Percentiles rank a stretch among this genome's conserved stretches.
Conservation (phyloP, 1,140 invertebrate species). For the Leptoteleia sp. region DNA sequence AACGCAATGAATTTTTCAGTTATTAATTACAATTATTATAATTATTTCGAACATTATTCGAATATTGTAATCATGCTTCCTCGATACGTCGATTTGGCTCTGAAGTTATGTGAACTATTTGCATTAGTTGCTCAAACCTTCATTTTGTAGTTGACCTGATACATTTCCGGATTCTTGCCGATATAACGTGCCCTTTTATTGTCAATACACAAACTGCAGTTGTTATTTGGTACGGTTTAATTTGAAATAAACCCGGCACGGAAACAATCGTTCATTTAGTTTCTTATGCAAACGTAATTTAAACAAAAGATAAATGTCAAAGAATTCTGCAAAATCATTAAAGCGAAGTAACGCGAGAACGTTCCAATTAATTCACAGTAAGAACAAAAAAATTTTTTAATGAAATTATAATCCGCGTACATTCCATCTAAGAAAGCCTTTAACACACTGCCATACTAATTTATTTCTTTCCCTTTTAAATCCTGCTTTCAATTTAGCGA, state of each 20-base stretch:
- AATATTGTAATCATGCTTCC: slow-evolving; percentile 10
- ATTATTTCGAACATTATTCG: slow-evolving; percentile 17
- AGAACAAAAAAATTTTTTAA: slow-evolving; percentile 6
- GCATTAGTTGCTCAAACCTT: slow-evolving; percentile 6
- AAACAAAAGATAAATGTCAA: too few species aligned
- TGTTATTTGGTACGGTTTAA: slow-evolving; percentile 1
- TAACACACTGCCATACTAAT: slow-evolving; percentile 16
- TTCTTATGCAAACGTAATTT: neutral
- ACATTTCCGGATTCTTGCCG: slow-evolving; percentile 18
- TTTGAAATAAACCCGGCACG: neutral
- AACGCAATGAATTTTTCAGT: too few species aligned
- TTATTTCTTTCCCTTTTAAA: slow-evolving; percentile 18
- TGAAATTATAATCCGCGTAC: slow-evolving; percentile 5
- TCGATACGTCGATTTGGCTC: neutral
- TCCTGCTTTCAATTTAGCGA: slow-evolving; percentile 16
- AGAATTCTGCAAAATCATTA: neutral
- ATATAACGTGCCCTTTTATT: slow-evolving; percentile 4
- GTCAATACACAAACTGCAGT: slow-evolving; percentile 10
- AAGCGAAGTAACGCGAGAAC: neutral
- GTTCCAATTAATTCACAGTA: slow-evolving; percentile 4
- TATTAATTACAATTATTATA: neutral
- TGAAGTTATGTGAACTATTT: slow-evolving; percentile 20
- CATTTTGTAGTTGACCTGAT: slow-evolving; percentile 14
- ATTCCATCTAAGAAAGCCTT: neutral
- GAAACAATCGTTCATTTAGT: neutral